Evolutionary conservation across 2,113 vertebrate species (phyloP).

Genomic region (Brachyhypopomus gauderio): DNA sequence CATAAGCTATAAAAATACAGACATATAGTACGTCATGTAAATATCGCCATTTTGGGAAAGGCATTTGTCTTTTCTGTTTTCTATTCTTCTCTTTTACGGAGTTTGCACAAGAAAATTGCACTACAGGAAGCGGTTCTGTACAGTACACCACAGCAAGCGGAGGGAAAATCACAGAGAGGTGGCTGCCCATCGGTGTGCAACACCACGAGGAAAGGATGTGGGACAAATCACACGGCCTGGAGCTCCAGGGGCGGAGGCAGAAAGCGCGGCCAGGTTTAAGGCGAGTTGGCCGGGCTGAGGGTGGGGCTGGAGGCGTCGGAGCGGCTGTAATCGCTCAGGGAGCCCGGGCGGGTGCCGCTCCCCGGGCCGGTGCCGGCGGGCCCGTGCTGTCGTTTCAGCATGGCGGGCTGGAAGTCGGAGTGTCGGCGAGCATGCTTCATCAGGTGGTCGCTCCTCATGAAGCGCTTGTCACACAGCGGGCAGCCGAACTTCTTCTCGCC

Average conservation of each 20-base stretch:
- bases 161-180: slow-evolving; percentile 64
- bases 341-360: slow-evolving; percentile 80
- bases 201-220: slow-evolving; percentile 56
- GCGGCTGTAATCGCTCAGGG: slow-evolving; percentile 96
- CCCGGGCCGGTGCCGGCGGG: slow-evolving; percentile 58
- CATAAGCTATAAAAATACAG: slow-evolving; percentile 74
- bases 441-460: slow-evolving; percentile 98
- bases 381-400: slow-evolving; percentile 85
- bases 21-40: slow-evolving; percentile 75
- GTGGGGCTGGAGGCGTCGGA: slow-evolving; percentile 93
- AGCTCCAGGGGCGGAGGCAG: slow-evolving; percentile 66
- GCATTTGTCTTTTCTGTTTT: slow-evolving; percentile 59
- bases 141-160: slow-evolving; percentile 79
- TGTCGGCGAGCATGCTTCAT: slow-evolving; percentile 95
- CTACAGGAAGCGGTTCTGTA: slow-evolving; percentile 81
- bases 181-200: slow-evolving; percentile 69
- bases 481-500: slow-evolving; percentile 97
- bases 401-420: slow-evolving; percentile 90
- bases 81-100: slow-evolving; percentile 66
- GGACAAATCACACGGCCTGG: slow-evolving; percentile 48
- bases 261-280: slow-evolving; percentile 83
- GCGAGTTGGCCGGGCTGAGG: slow-evolving; percentile 92
- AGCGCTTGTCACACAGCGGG: slow-evolving; percentile 94
- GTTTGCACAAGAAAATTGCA: slow-evolving; percentile 75
- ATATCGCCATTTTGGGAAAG: slow-evolving; percentile 76